These are phyloP conservation scores for Sminthurides bifidus DNA, from an alignment of 1,140 invertebrate genomes.

Conservation along the genomic window DNA sequence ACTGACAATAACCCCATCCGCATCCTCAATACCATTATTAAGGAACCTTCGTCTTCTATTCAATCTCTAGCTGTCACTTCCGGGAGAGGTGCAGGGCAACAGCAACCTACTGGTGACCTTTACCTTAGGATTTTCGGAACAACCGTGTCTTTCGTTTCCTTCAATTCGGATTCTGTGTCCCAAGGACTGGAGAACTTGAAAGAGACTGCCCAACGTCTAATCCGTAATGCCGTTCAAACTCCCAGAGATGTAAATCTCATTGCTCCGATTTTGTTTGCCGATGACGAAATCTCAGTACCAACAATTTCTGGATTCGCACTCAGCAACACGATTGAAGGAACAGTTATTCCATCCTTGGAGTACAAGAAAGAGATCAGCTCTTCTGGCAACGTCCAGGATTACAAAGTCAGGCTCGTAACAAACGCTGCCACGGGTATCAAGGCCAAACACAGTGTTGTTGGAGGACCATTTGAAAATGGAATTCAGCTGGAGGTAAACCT, in stretches of 20 bases:
- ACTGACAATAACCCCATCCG: too few species aligned
- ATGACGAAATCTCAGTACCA: conserved; percentile 62
- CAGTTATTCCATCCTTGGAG: conserved; percentile 55
- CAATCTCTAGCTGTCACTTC: too few species aligned
- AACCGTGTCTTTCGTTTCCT: conserved; percentile 14
- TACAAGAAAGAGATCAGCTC: conserved; percentile 56
- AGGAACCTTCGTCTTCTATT: too few species aligned
- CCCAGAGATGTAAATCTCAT: conserved; percentile 3
- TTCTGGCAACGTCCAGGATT: conserved; percentile 38
- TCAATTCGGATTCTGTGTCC: conserved; percentile 23
- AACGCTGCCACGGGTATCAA: conserved; percentile 60
- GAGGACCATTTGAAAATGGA: conserved; percentile 56
- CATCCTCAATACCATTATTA: too few species aligned
- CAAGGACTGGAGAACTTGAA: conserved; percentile 33
- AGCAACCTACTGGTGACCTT: conserved; percentile 29
- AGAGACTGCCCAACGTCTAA: conserved; percentile 39
- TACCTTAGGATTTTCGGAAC: conserved; percentile 30
- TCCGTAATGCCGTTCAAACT: conserved; percentile 19
- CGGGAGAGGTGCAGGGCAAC: too few species aligned
- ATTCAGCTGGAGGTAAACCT: conserved; percentile 58
- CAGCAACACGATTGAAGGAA: conserved; percentile 55
- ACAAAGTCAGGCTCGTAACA: conserved; percentile 54
- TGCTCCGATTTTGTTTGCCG: conserved; percentile 53
- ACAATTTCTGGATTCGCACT: conserved; percentile 65
- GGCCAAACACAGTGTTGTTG: conserved; percentile 57